phyloP scores from a whole-genome alignment of 1,140 invertebrate species.

The Pissodes strobi region DNA sequence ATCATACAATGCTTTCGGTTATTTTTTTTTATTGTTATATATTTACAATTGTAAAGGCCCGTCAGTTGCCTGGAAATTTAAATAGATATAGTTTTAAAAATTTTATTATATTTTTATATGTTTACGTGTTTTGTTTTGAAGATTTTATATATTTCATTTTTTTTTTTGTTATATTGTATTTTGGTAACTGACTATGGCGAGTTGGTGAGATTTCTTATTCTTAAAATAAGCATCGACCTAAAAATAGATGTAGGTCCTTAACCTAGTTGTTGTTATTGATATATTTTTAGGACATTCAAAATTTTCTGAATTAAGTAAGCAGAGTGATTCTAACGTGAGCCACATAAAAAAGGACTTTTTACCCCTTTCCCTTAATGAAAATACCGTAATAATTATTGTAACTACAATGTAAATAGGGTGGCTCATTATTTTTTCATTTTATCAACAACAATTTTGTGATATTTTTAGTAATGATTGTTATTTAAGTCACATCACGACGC shows the following conservation, averaged over 20 bases:
- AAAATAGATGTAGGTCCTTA: slow-evolving; percentile 23
- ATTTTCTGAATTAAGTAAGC: slow-evolving; percentile 48
- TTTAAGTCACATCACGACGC: slow-evolving; percentile 55
- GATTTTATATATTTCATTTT: slow-evolving; percentile 36
- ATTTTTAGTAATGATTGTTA: slow-evolving; percentile 57
- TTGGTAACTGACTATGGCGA: slow-evolving; percentile 45
- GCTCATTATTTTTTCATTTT: slow-evolving; percentile 56
- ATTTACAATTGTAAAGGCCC: slow-evolving; percentile 31
- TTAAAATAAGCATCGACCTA: slow-evolving; percentile 41
- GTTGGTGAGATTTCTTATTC: slow-evolving; percentile 47
- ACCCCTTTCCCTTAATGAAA: slow-evolving; percentile 7
- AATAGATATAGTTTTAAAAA: slow-evolving; percentile 30
- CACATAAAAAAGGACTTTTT: slow-evolving; percentile 47
- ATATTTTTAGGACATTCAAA: slow-evolving; percentile 43
- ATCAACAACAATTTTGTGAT: slow-evolving; percentile 58
- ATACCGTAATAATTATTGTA: neutral
- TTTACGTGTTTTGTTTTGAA: slow-evolving; percentile 45
- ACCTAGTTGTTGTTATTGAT: slow-evolving; percentile 44
- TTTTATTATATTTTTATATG: slow-evolving; percentile 49
- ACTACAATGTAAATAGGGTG: slow-evolving; percentile 47
- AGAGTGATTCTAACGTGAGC: slow-evolving; percentile 46
- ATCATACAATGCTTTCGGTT: slow-evolving; percentile 31
- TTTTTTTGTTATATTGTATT: slow-evolving; percentile 35
- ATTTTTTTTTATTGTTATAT: slow-evolving; percentile 29
- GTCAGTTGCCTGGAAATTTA: slow-evolving; percentile 45